Conservation (phyloP, 1,140 invertebrate genomes). For the Philaenus spumarius region DNA sequence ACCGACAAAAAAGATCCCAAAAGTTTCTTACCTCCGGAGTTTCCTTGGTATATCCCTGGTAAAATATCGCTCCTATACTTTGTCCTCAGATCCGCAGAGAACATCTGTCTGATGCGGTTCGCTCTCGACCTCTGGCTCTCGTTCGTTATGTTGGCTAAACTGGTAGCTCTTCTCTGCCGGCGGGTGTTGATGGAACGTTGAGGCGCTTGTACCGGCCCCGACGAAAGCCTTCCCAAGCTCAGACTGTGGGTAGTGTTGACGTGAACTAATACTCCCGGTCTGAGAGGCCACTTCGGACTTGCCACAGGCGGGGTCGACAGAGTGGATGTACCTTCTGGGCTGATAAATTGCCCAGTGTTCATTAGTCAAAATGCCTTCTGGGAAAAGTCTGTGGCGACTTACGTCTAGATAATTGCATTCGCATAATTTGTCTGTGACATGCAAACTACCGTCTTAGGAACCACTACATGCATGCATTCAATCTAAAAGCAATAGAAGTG, state of each 20-base stretch:
- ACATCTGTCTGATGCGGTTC: slow-evolving; percentile 32
- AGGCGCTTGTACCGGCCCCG: slow-evolving; percentile 4
- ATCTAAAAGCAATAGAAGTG: too few species aligned
- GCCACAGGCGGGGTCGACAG: slow-evolving; percentile 36
- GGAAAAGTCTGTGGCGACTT: too few species aligned
- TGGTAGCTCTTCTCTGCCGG: slow-evolving; percentile 13
- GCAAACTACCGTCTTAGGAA: too few species aligned
- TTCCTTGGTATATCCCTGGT: slow-evolving; percentile 32
- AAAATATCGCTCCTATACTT: slow-evolving; percentile 25
- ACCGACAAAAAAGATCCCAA: too few species aligned
- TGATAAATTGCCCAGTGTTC: not conserved
- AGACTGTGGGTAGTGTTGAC: slow-evolving; percentile 66
- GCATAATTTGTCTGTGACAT: too few species aligned
- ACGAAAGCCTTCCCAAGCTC: slow-evolving; percentile 29
- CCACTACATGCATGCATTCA: too few species aligned
- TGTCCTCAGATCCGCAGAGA: slow-evolving; percentile 25
- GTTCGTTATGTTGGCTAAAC: slow-evolving; percentile 16
- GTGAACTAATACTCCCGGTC: slow-evolving; percentile 80
- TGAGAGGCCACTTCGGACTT: slow-evolving; percentile 69
- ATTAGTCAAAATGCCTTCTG: too few species aligned
- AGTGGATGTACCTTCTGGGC: slow-evolving; percentile 31
- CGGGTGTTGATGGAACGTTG: not conserved
- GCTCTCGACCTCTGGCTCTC: slow-evolving; percentile 31
- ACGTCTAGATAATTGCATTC: too few species aligned
- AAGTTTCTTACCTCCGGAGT: slow-evolving; percentile 33